These are phyloP conservation scores for Lumbricus terrestris DNA, from an alignment of 2,888 invertebrate species.

Conservation along the genomic window DNA sequence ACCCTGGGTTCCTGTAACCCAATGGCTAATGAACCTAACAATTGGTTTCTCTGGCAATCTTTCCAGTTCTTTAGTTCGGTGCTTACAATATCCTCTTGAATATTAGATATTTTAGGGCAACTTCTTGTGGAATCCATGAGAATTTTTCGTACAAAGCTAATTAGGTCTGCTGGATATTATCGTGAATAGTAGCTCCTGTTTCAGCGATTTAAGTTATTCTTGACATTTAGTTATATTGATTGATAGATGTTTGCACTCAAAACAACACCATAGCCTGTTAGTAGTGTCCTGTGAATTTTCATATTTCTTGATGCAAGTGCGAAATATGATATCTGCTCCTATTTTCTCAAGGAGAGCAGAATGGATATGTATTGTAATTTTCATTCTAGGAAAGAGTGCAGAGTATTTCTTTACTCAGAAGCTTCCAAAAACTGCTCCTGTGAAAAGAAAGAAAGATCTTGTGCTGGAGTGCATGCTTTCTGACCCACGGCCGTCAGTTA, in stretches of 20 bases:
- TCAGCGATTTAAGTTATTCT: background rate
- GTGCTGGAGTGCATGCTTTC: constrained; percentile 90
- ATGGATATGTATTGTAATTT: background rate
- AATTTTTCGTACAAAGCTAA: background rate
- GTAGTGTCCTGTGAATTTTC: background rate
- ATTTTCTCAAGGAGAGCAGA: background rate
- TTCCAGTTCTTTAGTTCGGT: background rate
- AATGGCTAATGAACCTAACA: too few relatives aligned
- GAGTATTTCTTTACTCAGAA: constrained; percentile 87
- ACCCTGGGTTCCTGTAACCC: too few relatives aligned
- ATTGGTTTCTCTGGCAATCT: too few relatives aligned
- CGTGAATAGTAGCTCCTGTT: background rate
- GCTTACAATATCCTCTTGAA: background rate
- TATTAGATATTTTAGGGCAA: background rate
- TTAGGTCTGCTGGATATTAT: background rate
- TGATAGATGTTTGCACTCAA: background rate
- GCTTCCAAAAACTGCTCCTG: constrained; percentile 82
- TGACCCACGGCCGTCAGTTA: constrained; percentile 87
- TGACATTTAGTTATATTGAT: background rate
- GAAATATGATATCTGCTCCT: background rate
- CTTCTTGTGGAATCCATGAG: background rate
- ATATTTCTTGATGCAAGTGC: background rate
- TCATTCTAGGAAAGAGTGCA: constrained; percentile 81
- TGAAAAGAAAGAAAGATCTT: constrained; percentile 85
- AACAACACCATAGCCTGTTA: background rate